phyloP scores from a whole-genome alignment of 2,797 vertebrate genomes.

The Myotis myotis region DNA sequence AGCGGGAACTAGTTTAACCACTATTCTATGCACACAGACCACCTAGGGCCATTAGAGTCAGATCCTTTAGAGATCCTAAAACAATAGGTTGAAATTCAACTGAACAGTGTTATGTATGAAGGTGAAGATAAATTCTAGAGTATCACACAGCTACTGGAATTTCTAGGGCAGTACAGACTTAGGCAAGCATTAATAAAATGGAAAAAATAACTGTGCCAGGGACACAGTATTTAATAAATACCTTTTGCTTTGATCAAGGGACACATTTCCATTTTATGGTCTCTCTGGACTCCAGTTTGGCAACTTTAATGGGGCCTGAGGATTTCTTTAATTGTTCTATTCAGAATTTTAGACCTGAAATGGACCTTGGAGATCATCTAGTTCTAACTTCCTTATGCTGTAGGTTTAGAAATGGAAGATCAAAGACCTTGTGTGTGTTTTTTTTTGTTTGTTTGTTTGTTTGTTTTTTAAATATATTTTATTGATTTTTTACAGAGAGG shows the following conservation, averaged over 20 bases:
- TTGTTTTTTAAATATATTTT: no score
- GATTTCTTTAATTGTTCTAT: neutral
- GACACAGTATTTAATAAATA: neutral
- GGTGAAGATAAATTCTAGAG: neutral
- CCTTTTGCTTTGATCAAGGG: neutral
- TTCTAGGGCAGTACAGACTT: neutral
- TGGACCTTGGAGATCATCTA: neutral
- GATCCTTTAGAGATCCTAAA: neutral
- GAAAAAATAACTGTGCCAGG: neutral
- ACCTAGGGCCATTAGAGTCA: neutral
- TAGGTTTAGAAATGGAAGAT: constrained; percentile 23
- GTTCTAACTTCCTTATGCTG: constrained; percentile 13
- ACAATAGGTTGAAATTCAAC: neutral
- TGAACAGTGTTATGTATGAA: neutral
- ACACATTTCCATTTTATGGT: neutral
- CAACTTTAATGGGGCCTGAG: neutral
- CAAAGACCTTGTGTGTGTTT: neutral
- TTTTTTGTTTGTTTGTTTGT: no score
- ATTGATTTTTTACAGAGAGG: no score
- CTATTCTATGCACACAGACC: neutral
- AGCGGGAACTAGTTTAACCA: neutral
- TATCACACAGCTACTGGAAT: neutral
- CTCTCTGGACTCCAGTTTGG: neutral
- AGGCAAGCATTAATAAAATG: neutral
- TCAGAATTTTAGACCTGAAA: constrained; percentile 7